A percentile compares a stretch with the other conserved stretches of the same genome.
Conservation (phyloP, 1,140 invertebrate genomes). For the Aphelenchoides fujianensis region DNA sequence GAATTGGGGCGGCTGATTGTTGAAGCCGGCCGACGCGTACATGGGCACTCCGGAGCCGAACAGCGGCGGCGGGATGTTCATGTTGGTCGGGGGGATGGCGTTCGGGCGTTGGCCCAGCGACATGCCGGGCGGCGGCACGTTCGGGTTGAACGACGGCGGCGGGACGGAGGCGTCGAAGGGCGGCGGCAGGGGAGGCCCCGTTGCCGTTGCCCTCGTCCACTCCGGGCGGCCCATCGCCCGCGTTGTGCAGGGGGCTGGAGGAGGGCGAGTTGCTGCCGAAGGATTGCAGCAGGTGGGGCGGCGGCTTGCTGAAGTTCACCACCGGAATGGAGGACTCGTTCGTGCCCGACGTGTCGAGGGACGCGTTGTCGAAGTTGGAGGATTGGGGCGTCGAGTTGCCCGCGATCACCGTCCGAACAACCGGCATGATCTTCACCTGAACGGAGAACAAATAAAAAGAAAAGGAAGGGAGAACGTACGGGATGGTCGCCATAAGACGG, state of each 20-base stretch:
- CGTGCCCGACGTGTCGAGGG: too few relatives aligned
- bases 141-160: constrained; percentile 46
- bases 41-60: constrained; percentile 16
- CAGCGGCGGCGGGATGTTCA: constrained; percentile 33
- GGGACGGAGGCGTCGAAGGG: constrained; percentile 33
- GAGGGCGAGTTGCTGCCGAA: neutral
- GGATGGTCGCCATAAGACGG: constrained; percentile 26
- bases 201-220: constrained; percentile 1
- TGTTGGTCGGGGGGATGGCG: constrained; percentile 15
- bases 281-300: neutral
- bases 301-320: constrained; percentile 11
- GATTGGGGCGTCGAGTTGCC: neutral
- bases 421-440: neutral
- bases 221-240: neutral
- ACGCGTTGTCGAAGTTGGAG: too few relatives aligned
- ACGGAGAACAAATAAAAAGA: neutral
- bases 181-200: constrained; percentile 17
- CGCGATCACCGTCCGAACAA: neutral
- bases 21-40: constrained; percentile 32
- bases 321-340: neutral
- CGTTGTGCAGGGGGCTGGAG: neutral
- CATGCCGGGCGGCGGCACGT: constrained; percentile 43
- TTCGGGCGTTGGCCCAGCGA: constrained; percentile 18
- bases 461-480: too few relatives aligned
- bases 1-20: neutral